Conservation (phyloP, 2,888 invertebrate genomes). For the Ypsolopha sequella region DNA sequence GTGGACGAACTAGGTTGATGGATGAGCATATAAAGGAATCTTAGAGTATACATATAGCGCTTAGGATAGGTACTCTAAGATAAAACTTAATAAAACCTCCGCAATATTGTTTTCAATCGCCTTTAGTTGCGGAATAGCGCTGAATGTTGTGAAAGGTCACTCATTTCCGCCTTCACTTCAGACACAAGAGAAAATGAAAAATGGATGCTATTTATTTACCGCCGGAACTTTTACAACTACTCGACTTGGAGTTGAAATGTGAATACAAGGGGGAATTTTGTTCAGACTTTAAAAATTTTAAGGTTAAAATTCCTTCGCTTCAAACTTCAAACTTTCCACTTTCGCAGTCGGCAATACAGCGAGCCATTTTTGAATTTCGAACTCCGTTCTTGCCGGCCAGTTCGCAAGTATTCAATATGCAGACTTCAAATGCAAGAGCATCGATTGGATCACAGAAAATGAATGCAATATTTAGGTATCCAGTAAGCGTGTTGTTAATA, state of each 20-base stretch:
- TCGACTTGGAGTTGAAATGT: neutral
- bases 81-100: too few species aligned
- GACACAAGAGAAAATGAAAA: too few species aligned
- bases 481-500: neutral
- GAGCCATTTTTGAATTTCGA: neutral
- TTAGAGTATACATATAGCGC: too few species aligned
- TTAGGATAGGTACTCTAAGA: too few species aligned
- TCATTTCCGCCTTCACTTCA: too few species aligned
- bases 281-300: neutral
- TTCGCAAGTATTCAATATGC: neutral
- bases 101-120: too few species aligned
- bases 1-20: too few species aligned
- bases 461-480: conserved; percentile 16
- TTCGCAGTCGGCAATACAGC: neutral
- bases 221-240: neutral
- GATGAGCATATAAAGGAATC: too few species aligned
- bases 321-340: neutral
- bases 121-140: too few species aligned
- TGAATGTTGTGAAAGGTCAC: too few species aligned
- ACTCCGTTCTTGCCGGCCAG: neutral
- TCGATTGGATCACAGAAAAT: conserved; percentile 11
- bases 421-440: conserved; percentile 10
- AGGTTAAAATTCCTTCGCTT: neutral
- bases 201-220: too few species aligned
- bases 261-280: neutral